Evolutionary conservation across 2,888 invertebrate species (phyloP), one percentile per base, ranked within the genome.

Genomic region (Alcis repandata): DNA sequence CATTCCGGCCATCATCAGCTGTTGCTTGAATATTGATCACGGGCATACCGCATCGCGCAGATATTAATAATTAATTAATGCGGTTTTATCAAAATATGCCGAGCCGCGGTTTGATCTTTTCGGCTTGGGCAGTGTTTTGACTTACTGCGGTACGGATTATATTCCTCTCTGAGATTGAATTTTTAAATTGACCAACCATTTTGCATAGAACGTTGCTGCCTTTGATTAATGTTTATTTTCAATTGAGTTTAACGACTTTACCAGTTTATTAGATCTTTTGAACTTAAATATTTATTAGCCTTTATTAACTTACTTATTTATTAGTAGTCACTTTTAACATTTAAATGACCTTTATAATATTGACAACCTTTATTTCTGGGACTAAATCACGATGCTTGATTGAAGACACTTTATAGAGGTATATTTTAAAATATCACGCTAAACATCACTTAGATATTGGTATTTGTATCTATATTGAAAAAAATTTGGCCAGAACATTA

Each of bases 21-120:
- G 77, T 67, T 73, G 70, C 68, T 66, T 72, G 71, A 79, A 78
- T 76, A 80, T 83, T 80, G 76, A 80, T 80, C 74, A 73, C 75
- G 71, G 73, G 63, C 56, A 54, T 67, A 68, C 72, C 77, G 74
- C 75, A 76, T 72, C 70, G 73, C 22, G 46, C 69, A 70, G 79
- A 74, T 13, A 56, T 56, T 20, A 79, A 79, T 80, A 77, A 80
- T 79, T 80, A 78, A 81, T 77, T 72, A 22, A 45, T 56, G 60
- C 54, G 63, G 67, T 67, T 62, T 41, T 40, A 67, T 59, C 67
- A 59, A 67, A 62, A 67, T 56, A 46, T 59, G 46, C 56, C 43
- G 43, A 36, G 27, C 59, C 36, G 48, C 45, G 51, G 59, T 63
- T 57, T 52, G 38, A 57, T 58, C 60, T 66, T 66, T 61, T 61